Conservation (phyloP, 2,113 vertebrate species). For the Corythornis vintsioides region DNA sequence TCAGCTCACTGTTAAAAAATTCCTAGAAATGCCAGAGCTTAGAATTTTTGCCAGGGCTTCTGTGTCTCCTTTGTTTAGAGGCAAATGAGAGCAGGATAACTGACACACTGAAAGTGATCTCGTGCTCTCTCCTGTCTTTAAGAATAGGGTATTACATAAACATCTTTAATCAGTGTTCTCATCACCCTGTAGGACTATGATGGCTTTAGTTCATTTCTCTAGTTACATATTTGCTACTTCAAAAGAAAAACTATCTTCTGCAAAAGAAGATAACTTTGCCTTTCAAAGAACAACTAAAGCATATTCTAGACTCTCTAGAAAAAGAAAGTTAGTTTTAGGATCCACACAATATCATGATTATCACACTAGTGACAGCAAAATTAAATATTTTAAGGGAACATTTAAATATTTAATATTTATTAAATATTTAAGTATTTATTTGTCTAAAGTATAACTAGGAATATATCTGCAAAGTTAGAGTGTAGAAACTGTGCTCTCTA, state of each 20-base stretch:
- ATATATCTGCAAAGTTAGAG: background rate
- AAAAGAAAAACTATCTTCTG: background rate
- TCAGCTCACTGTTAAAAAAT: background rate
- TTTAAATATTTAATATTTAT: background rate
- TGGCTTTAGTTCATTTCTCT: background rate
- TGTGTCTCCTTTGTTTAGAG: background rate
- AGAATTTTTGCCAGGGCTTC: background rate
- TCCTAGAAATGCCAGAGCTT: background rate
- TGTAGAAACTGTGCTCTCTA: background rate
- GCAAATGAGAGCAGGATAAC: background rate
- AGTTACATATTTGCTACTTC: background rate
- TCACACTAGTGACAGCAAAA: background rate
- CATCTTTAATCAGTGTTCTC: background rate
- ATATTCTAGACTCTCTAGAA: background rate
- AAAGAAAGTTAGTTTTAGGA: background rate
- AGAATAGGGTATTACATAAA: background rate
- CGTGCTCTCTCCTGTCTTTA: background rate
- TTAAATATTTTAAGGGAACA: too few relatives aligned
- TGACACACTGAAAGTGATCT: background rate
- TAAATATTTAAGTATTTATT: background rate
- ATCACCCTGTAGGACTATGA: background rate
- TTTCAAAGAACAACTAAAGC: background rate
- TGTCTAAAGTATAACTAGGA: background rate
- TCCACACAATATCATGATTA: background rate
- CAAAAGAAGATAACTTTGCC: background rate